These are phyloP conservation scores for Catostylus mosaicus DNA, from an alignment of 30 jellyfish, hydroid and myxozoan genomes.

Conservation along the genomic window DNA sequence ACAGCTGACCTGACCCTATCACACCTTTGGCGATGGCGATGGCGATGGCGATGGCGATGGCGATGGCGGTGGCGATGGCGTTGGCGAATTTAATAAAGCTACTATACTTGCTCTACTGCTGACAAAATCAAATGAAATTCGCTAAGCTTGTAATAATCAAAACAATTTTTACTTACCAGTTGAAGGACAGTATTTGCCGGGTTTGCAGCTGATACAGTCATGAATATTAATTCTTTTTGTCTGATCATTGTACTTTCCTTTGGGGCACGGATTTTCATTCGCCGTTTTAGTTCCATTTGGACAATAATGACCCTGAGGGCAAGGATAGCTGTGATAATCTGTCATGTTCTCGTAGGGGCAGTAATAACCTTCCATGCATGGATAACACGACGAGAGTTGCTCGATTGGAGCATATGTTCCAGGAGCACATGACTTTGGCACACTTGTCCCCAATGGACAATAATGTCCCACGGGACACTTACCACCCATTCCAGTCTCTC, in stretches of 20 bases:
- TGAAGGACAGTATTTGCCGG: constrained; percentile 93
- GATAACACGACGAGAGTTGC: constrained; percentile 79
- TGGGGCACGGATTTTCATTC: constrained; percentile 76
- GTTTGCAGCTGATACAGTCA: constrained; percentile 84
- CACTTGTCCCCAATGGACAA: constrained; percentile 82
- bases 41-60: too few relatives aligned
- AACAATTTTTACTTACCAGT: constrained; percentile 68
- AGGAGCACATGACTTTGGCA: constrained; percentile 83
- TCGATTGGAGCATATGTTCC: constrained; percentile 92
- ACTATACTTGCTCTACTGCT: too few relatives aligned
- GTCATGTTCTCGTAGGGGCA: constrained; percentile 92
- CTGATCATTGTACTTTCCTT: constrained; percentile 82
- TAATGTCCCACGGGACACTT: constrained; percentile 93
- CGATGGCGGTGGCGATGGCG: too few relatives aligned
- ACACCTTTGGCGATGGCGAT: too few relatives aligned
- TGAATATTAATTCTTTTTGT: constrained; percentile 38
- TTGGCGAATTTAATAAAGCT: too few relatives aligned
- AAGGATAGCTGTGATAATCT: constrained; percentile 74
- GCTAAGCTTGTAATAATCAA: too few relatives aligned
- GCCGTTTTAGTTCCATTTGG: constrained; percentile 93
- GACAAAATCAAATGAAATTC: too few relatives aligned
- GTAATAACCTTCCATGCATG: constrained; percentile 92
- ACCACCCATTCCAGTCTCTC: constrained; percentile 97
- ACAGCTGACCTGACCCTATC: too few relatives aligned
- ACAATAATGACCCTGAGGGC: constrained; percentile 95